Percentiles rank a stretch among this genome's conserved stretches.
phyloP scores from a whole-genome alignment of 1,140 invertebrate genomes.

The Vanessa atalanta region DNA sequence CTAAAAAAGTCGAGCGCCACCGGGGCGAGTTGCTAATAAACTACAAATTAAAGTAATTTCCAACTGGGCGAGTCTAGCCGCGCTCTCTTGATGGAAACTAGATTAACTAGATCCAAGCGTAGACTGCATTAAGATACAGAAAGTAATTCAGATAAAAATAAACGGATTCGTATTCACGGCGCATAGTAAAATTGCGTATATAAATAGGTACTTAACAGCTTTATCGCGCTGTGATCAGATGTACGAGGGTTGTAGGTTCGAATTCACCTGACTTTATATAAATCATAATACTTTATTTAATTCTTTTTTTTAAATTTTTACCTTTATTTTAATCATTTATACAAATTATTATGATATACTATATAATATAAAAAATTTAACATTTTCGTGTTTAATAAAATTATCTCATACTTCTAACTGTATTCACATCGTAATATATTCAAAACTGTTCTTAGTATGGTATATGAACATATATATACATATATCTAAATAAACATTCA shows the following conservation, averaged over 20 bases:
- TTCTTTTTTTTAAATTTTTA: too few relatives aligned
- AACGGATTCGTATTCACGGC: constrained; percentile 23
- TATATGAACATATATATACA: too few relatives aligned
- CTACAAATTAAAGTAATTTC: not conserved
- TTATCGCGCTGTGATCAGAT: not conserved
- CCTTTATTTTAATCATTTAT: too few relatives aligned
- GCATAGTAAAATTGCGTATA: not conserved
- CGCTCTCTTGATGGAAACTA: constrained; percentile 45
- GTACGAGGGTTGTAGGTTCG: not conserved
- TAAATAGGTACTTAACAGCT: not conserved
- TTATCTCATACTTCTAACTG: too few relatives aligned
- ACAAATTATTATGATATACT: too few relatives aligned
- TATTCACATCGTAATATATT: too few relatives aligned
- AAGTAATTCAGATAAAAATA: constrained; percentile 58
- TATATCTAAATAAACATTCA: too few relatives aligned
- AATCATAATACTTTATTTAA: too few relatives aligned
- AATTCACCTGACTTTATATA: not conserved
- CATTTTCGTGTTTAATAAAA: too few relatives aligned
- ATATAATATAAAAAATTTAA: too few relatives aligned
- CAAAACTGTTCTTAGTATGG: too few relatives aligned
- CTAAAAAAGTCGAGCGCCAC: constrained; percentile 1
- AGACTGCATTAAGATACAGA: constrained; percentile 38
- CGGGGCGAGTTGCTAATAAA: not conserved
- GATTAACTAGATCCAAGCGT: constrained; percentile 44
- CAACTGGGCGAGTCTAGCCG: not conserved